Conservation (phyloP, 64 coral and sea anemone species). For the Montipora cactus region DNA sequence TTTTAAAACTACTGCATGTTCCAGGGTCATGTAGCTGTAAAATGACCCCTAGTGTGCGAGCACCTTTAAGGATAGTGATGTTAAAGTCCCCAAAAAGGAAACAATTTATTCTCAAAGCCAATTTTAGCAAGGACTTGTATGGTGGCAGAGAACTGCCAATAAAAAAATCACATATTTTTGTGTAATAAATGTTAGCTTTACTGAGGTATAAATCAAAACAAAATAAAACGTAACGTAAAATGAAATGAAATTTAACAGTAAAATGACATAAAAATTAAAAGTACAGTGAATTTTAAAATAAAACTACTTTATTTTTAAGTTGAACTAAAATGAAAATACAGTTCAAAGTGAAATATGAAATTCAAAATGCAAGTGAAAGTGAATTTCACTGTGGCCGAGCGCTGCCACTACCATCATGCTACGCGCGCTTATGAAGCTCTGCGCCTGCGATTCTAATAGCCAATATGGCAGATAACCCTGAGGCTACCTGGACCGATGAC, state of each 20-base stretch:
- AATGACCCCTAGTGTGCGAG: too few species aligned
- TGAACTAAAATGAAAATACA: neutral
- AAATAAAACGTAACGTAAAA: neutral
- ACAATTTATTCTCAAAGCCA: too few species aligned
- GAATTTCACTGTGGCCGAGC: neutral
- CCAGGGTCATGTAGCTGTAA: too few species aligned
- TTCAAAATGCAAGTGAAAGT: neutral
- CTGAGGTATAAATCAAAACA: neutral
- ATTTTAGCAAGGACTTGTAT: neutral
- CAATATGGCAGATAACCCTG: neutral
- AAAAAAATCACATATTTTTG: neutral
- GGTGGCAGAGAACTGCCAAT: neutral
- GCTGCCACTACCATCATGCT: neutral
- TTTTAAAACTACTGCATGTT: too few species aligned
- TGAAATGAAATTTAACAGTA: neutral
- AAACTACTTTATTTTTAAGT: neutral
- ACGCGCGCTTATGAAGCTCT: neutral
- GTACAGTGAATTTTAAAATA: neutral
- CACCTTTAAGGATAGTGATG: too few species aligned
- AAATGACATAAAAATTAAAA: neutral
- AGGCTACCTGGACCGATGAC: constrained; percentile 46
- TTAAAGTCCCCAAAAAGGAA: too few species aligned
- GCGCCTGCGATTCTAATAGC: neutral
- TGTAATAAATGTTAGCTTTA: neutral
- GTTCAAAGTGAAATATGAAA: too few species aligned